A percentile compares a stretch with the other conserved stretches of the same genome.
Conservation (phyloP, 2,888 invertebrate genomes). For the Pinctada fucata region DNA sequence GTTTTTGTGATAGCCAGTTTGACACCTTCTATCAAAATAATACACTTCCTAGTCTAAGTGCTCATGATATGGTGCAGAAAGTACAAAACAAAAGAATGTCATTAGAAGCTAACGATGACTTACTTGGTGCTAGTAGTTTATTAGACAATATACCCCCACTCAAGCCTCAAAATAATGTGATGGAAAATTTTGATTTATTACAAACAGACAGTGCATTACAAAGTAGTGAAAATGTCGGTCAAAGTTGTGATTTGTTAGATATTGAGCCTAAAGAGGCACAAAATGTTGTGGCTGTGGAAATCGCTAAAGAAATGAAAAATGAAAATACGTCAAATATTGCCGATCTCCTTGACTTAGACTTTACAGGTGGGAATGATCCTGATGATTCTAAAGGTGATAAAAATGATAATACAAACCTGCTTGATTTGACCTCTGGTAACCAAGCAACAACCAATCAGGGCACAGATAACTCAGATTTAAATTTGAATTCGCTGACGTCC, state of each 20-base stretch:
- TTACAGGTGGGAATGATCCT: constrained; percentile 18
- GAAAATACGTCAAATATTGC: constrained; percentile 6
- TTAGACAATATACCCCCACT: constrained; percentile 59
- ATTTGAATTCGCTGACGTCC: not conserved
- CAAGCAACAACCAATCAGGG: constrained; percentile 5
- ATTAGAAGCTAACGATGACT: constrained; percentile 7
- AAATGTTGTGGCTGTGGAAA: constrained; percentile 45
- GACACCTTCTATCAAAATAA: constrained; percentile 43
- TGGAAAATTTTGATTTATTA: constrained; percentile 56
- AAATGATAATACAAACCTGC: not conserved
- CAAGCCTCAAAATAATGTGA: constrained; percentile 76
- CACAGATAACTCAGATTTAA: not conserved
- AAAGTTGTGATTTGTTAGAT: not conserved
- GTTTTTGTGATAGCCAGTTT: constrained; percentile 69
- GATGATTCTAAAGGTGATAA: constrained; percentile 13
- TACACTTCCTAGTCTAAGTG: constrained; percentile 75
- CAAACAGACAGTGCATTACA: not conserved
- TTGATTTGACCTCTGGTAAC: not conserved
- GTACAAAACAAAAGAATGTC: constrained; percentile 70
- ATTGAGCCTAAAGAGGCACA: not conserved
- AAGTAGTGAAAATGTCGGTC: not conserved
- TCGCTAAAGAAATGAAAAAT: constrained; percentile 43
- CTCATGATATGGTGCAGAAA: constrained; percentile 75
- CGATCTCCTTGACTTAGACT: constrained; percentile 12
- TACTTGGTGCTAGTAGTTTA: constrained; percentile 4